These are phyloP conservation scores for Parauchenoglanis punctatus DNA, from an alignment of 2,797 vertebrate genomes.

Conservation along the genomic window DNA sequence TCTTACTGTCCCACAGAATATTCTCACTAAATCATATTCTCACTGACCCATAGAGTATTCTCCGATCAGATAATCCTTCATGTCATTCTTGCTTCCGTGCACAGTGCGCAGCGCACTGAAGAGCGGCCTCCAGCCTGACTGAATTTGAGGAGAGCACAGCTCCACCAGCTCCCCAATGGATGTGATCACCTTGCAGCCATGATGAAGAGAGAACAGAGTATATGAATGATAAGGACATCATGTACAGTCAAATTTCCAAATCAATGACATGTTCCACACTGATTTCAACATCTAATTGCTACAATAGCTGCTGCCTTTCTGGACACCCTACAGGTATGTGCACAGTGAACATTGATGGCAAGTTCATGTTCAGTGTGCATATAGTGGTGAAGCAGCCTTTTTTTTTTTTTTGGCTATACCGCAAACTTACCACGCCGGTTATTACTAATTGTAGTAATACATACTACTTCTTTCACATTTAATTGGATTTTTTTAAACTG, in stretches of 20 bases:
- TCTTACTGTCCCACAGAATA: background rate
- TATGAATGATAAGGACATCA: background rate
- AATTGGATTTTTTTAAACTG: too few relatives aligned
- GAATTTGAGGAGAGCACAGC: slow-evolving; percentile 92
- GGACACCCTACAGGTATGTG: background rate
- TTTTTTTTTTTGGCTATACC: too few relatives aligned
- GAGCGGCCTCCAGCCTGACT: slow-evolving; percentile 94
- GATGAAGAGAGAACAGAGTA: background rate
- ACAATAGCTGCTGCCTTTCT: background rate
- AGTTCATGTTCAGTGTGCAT: background rate
- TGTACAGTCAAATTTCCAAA: background rate
- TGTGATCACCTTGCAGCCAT: slow-evolving; percentile 83
- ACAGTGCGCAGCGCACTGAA: slow-evolving; percentile 95
- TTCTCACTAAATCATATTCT: slow-evolving; percentile 78
- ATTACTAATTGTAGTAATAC: too few relatives aligned
- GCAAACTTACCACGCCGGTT: too few relatives aligned
- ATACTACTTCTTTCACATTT: too few relatives aligned
- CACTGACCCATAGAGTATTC: slow-evolving; percentile 90
- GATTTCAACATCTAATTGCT: background rate
- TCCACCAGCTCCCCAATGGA: slow-evolving; percentile 97
- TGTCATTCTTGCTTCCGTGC: slow-evolving; percentile 86
- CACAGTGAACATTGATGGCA: background rate
- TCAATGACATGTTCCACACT: background rate
- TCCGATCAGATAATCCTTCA: slow-evolving; percentile 92
- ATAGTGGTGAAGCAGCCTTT: too few relatives aligned